These are phyloP conservation scores for Luffia ferchaultella DNA, from an alignment of 2,888 invertebrate species.

Conservation along the genomic window DNA sequence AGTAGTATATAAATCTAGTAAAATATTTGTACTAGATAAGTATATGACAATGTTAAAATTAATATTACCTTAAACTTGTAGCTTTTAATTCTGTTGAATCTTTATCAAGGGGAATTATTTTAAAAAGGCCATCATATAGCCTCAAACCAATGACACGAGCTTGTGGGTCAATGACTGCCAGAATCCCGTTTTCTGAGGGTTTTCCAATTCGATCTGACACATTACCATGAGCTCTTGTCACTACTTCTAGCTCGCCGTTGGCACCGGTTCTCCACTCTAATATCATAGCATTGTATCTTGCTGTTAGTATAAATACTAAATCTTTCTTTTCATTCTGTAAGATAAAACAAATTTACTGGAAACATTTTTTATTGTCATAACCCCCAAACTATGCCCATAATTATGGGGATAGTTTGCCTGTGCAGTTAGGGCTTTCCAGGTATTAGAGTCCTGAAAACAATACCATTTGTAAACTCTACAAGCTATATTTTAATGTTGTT, in stretches of 20 bases:
- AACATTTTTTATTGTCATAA: no score
- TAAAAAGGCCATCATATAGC: constrained; percentile 95
- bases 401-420: no score
- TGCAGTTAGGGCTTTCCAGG: no score
- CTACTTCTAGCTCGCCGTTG: constrained; percentile 87
- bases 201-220: constrained; percentile 95
- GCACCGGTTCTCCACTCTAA: constrained; percentile 81
- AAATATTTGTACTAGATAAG: no score
- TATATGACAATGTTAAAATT: no score
- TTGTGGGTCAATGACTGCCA: constrained; percentile 95
- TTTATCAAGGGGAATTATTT: constrained; percentile 95
- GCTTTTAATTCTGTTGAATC: constrained; percentile 95
- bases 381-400: no score
- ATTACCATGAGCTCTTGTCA: constrained; percentile 96
- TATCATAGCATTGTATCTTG: constrained; percentile 97
- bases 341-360: no score
- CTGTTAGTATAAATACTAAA: constrained; percentile 90
- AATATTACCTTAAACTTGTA: constrained; percentile 75
- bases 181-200: constrained; percentile 94
- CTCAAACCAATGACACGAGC: constrained; percentile 94
- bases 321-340: constrained; percentile 90
- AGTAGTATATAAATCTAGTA: no score
- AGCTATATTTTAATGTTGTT: no score
- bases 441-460: no score
- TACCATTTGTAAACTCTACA: no score